A percentile compares a stretch with the other conserved stretches of the same genome.
Evolutionary conservation across 30 jellyfish, hydroid and myxozoan species (phyloP).

Genomic region (Pseudorhiza aurosa): DNA sequence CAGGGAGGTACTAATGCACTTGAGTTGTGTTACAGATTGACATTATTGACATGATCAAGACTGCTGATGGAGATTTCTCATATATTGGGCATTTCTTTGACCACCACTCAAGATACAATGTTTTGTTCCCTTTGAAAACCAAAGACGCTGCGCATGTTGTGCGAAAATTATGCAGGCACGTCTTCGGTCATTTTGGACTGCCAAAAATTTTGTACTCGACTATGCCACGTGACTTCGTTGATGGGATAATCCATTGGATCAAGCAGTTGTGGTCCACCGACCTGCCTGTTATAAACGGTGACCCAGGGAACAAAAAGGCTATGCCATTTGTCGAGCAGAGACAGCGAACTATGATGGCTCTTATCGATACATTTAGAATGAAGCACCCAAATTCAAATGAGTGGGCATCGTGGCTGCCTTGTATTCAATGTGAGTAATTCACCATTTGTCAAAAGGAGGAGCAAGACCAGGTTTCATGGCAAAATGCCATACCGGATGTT

Average conservation of each 20-base stretch:
- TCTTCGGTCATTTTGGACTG: slow-evolving; percentile 87
- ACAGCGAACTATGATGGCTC: slow-evolving; percentile 80
- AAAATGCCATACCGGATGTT: too few relatives aligned
- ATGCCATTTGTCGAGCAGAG: slow-evolving; percentile 73
- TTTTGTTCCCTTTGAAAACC: slow-evolving; percentile 84
- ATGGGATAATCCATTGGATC: slow-evolving; percentile 75
- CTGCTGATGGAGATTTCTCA: slow-evolving; percentile 85
- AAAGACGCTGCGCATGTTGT: slow-evolving; percentile 80
- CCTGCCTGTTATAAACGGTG: slow-evolving; percentile 87
- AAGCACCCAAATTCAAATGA: slow-evolving; percentile 62
- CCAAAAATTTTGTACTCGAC: slow-evolving; percentile 87
- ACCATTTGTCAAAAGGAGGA: too few relatives aligned
- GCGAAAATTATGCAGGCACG: slow-evolving; percentile 85
- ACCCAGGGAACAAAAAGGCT: slow-evolving; percentile 74
- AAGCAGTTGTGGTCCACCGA: slow-evolving; percentile 92
- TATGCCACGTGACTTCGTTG: slow-evolving; percentile 71
- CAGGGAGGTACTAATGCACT: too few relatives aligned
- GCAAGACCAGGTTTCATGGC: too few relatives aligned
- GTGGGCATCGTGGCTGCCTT: slow-evolving; percentile 97
- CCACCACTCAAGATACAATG: slow-evolving; percentile 89
- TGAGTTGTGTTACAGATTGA: slow-evolving; percentile 84
- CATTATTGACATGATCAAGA: slow-evolving; percentile 81
- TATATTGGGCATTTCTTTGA: slow-evolving; percentile 92
- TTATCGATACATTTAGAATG: slow-evolving; percentile 83
- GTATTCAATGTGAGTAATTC: slow-evolving; percentile 89